Conservation (phyloP, 2,888 invertebrate species). For the Phytoseiulus persimilis region DNA sequence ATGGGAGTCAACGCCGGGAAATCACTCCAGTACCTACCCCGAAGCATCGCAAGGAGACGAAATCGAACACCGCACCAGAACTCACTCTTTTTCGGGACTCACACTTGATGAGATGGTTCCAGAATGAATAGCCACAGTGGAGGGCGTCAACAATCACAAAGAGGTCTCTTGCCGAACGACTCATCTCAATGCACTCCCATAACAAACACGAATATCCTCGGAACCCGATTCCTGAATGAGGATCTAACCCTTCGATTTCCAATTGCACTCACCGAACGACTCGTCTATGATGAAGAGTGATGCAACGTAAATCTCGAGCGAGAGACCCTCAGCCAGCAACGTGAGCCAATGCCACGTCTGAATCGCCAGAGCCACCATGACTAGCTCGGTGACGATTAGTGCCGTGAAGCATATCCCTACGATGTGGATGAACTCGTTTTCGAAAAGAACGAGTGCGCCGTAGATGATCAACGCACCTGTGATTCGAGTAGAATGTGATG, state of each 20-base stretch:
- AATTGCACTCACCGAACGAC: conserved; percentile 70
- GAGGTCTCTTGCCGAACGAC: background rate
- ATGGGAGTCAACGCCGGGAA: too few relatives aligned
- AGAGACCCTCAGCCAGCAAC: conserved; percentile 83
- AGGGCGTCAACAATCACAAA: background rate
- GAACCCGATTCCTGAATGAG: too few relatives aligned
- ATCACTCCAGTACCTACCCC: too few relatives aligned
- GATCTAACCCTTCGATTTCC: too few relatives aligned
- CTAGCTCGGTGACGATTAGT: conserved; percentile 87
- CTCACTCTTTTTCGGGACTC: background rate
- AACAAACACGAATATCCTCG: too few relatives aligned
- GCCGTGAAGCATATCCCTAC: conserved; percentile 97
- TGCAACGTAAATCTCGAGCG: conserved; percentile 73
- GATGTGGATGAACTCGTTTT: conserved; percentile 95
- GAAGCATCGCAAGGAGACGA: too few relatives aligned
- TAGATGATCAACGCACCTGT: conserved; percentile 96
- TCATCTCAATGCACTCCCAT: background rate
- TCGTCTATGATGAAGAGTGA: conserved; percentile 79
- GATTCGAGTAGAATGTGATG: conserved; percentile 44
- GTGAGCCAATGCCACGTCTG: conserved; percentile 95
- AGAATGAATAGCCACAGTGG: background rate
- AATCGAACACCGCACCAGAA: too few relatives aligned
- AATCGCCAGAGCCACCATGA: conserved; percentile 94
- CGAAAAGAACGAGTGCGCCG: conserved; percentile 88
- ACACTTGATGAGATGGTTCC: background rate